Conservation (phyloP, 2,797 vertebrate species). For the Helarctos malayanus region DNA sequence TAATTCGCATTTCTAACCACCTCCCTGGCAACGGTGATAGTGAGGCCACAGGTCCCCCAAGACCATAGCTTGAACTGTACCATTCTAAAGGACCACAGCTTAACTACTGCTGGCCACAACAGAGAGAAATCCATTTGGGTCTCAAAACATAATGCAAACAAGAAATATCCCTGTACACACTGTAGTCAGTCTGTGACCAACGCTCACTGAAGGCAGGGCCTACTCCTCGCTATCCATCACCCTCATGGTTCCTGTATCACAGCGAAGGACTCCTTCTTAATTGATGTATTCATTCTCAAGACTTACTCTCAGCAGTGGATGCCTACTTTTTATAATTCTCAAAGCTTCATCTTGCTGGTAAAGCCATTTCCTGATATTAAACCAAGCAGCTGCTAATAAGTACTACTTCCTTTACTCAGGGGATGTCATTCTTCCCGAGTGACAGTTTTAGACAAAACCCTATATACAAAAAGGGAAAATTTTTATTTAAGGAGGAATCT, state of each 20-base stretch:
- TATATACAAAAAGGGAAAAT: neutral
- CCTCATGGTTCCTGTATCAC: neutral
- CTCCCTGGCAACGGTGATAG: neutral
- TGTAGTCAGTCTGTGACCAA: neutral
- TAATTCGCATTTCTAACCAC: neutral
- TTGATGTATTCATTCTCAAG: neutral
- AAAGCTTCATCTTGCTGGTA: neutral
- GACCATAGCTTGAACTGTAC: neutral
- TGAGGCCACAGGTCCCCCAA: neutral
- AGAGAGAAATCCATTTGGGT: neutral
- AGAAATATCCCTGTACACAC: neutral
- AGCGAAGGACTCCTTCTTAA: neutral
- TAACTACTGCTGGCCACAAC: neutral
- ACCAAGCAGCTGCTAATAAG: neutral
- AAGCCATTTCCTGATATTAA: constrained; percentile 22
- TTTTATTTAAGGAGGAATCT: neutral
- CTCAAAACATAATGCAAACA: neutral
- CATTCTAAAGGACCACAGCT: neutral
- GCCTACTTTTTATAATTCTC: neutral
- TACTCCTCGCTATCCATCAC: neutral
- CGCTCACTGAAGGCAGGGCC: neutral
- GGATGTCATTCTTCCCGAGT: neutral
- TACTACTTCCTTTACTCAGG: neutral
- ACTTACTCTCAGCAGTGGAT: neutral
- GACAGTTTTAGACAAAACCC: neutral